Evolutionary conservation across 2,888 invertebrate genomes (phyloP).

Genomic region (Agelastica alni): DNA sequence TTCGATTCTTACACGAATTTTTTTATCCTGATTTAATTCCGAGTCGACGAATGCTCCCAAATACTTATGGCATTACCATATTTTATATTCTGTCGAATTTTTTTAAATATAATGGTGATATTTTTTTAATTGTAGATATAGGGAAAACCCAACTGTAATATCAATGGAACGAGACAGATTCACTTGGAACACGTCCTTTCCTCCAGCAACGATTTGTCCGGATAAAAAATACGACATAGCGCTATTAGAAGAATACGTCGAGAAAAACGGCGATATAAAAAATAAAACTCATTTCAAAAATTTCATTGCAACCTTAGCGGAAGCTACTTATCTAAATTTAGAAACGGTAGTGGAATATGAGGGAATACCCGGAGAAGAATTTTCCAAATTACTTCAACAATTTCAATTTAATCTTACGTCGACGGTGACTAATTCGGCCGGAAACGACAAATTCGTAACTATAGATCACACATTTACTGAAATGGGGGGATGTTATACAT

Average conservation of each 20-base stretch:
- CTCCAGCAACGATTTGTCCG: conserved; percentile 70
- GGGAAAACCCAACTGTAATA: conserved; percentile 72
- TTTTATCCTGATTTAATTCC: too few species aligned
- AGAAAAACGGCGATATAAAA: conserved; percentile 36
- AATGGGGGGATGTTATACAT: conserved; percentile 71
- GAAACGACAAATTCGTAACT: conserved; percentile 37
- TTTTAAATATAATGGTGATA: too few species aligned
- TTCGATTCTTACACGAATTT: too few species aligned
- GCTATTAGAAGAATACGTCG: conserved; percentile 61
- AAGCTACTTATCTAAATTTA: conserved; percentile 66
- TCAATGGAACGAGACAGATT: conserved; percentile 75
- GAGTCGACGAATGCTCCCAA: too few species aligned
- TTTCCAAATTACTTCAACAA: conserved; percentile 62
- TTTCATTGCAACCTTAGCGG: conserved; percentile 63
- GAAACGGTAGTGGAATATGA: conserved; percentile 61
- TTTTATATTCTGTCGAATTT: too few species aligned
- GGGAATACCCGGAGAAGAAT: conserved; percentile 62
- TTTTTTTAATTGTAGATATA: too few species aligned
- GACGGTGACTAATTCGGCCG: conserved; percentile 52
- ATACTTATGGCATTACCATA: too few species aligned
- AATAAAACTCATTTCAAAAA: conserved; percentile 61
- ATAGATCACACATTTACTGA: conserved; percentile 69
- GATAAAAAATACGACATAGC: conserved; percentile 60
- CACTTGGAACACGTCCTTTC: conserved; percentile 74
- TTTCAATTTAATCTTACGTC: conserved; percentile 61